A percentile compares a stretch with the other conserved stretches of the same genome.
Conservation (phyloP, 1,140 invertebrate genomes). For the Agrypnia vestita region DNA sequence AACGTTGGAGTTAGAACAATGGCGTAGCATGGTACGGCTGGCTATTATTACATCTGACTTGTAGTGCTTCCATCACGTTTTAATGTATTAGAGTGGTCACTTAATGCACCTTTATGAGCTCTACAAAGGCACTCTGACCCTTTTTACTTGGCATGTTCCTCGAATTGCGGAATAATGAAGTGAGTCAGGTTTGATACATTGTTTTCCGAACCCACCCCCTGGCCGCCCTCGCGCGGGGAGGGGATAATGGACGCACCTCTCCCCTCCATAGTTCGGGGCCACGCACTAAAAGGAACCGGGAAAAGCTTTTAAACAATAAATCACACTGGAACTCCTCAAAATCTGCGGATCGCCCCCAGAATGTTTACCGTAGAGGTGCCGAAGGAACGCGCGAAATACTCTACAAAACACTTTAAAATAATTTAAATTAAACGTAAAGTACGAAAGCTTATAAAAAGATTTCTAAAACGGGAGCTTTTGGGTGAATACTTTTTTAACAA, state of each 20-base stretch:
- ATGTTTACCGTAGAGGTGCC: no score
- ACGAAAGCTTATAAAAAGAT: no score
- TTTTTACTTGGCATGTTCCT: background rate
- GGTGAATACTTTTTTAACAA: no score
- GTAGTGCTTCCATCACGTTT: background rate
- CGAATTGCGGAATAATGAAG: conserved; percentile 37
- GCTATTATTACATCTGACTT: background rate
- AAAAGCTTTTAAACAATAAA: conserved; percentile 62
- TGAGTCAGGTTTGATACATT: conserved; percentile 42
- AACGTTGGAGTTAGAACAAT: no score
- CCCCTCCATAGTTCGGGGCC: conserved; percentile 18
- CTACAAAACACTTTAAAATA: no score
- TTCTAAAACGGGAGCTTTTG: no score
- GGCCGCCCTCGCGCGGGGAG: background rate
- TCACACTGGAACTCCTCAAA: conserved; percentile 55
- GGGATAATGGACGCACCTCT: conserved; percentile 24
- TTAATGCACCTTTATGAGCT: no score
- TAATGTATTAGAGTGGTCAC: no score
- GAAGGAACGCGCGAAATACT: no score
- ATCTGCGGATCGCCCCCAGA: background rate
- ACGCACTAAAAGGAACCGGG: conserved; percentile 61
- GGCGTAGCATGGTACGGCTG: no score
- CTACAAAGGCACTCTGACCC: background rate
- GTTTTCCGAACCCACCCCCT: conserved; percentile 35
- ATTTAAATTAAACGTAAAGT: no score